Conservation (phyloP, 2,797 vertebrate genomes). For the Novumbra hubbsi region DNA sequence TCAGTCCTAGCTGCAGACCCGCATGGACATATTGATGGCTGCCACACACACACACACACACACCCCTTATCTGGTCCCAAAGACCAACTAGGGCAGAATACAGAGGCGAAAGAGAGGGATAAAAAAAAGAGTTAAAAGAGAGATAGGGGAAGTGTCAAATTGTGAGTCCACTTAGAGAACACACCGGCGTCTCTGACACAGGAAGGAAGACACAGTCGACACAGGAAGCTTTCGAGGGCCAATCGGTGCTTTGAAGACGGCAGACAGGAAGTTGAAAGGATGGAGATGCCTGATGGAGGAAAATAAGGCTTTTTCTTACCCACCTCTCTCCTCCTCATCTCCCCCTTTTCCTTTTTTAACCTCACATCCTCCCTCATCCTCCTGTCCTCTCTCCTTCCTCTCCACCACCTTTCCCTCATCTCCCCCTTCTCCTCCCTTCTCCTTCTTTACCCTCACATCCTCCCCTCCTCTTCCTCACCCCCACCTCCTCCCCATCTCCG, state of each 20-base stretch:
- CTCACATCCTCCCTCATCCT: neutral
- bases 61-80: neutral
- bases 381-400: neutral
- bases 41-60: neutral
- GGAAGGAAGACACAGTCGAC: neutral
- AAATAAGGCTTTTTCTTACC: neutral
- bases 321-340: neutral
- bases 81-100: neutral
- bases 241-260: neutral
- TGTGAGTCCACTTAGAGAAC: neutral
- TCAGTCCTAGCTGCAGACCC: neutral
- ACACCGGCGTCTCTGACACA: neutral
- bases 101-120: neutral
- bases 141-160: neutral
- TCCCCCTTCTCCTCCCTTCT: neutral
- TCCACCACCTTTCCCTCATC: neutral
- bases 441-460: neutral
- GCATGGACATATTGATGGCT: neutral
- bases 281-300: neutral
- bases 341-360: neutral
- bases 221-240: constrained; percentile 4
- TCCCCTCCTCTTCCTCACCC: neutral
- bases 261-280: constrained; percentile 10
- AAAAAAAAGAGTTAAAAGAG: neutral
- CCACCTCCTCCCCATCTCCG: neutral